Evolutionary conservation across 2,888 invertebrate species (phyloP).

Genomic region (Andricus quercusramuli): DNA sequence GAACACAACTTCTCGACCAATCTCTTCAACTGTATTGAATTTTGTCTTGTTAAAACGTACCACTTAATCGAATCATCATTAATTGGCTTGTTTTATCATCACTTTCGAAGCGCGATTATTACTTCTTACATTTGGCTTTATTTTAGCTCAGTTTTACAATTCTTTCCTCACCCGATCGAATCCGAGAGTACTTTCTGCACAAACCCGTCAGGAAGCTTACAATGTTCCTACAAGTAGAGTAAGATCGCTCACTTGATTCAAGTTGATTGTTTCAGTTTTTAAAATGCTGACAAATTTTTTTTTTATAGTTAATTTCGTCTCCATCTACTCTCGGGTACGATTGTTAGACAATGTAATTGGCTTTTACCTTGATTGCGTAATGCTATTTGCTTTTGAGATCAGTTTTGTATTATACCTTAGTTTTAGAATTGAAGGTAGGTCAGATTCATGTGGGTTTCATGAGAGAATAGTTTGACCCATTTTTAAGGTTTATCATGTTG

Average conservation of each 20-base stretch:
- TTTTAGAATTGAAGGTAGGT: constrained; percentile 77
- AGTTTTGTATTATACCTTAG: constrained; percentile 76
- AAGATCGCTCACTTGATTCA: too few species aligned
- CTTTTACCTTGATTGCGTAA: constrained; percentile 78
- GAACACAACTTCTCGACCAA: constrained; percentile 61
- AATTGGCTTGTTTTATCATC: constrained; percentile 70
- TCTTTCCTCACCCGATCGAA: constrained; percentile 56
- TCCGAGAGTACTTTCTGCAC: constrained; percentile 56
- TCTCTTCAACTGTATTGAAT: constrained; percentile 61
- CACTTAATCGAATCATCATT: constrained; percentile 65
- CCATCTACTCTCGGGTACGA: constrained; percentile 61
- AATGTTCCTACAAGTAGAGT: not conserved
- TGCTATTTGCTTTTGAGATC: constrained; percentile 78
- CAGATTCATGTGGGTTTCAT: constrained; percentile 57
- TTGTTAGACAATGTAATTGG: constrained; percentile 74
- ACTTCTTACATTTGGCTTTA: constrained; percentile 69
- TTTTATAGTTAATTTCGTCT: not conserved
- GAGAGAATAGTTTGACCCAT: constrained; percentile 49
- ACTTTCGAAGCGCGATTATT: constrained; percentile 64
- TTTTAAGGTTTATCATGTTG: not conserved
- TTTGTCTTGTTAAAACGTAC: constrained; percentile 63
- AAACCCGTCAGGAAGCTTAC: not conserved
- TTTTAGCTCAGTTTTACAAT: constrained; percentile 70
- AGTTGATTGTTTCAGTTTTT: too few species aligned
- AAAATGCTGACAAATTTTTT: too few species aligned